Percentiles rank a stretch among this genome's conserved stretches.
Conservation (phyloP, 2,797 vertebrate species). For the Leptodactylus fallax region DNA sequence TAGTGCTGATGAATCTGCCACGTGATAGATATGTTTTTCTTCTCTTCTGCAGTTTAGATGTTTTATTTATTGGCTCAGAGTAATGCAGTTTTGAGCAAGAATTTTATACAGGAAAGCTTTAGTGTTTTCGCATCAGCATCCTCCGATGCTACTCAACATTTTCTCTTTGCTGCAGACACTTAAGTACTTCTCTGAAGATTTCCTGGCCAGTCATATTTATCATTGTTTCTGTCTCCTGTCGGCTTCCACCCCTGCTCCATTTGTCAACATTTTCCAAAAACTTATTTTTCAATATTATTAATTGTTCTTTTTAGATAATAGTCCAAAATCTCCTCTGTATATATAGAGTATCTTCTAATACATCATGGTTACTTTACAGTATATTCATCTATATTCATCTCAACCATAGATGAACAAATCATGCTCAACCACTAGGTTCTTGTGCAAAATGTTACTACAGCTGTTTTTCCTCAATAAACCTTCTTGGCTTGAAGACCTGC, state of each 20-base stretch:
- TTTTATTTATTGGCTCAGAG: conserved; percentile 45
- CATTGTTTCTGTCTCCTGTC: conserved; percentile 24
- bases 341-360: neutral
- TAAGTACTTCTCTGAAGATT: conserved; percentile 24
- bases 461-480: too few species aligned
- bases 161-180: conserved; percentile 7
- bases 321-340: neutral
- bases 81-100: conserved; percentile 23
- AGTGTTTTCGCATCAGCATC: conserved; percentile 33
- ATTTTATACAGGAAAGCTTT: conserved; percentile 31
- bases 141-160: conserved; percentile 14
- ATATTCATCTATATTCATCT: neutral
- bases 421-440: neutral
- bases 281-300: neutral
- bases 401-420: neutral
- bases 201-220: conserved; percentile 19
- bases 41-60: conserved; percentile 44
- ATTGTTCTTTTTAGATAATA: conserved; percentile 3
- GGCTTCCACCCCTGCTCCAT: neutral
- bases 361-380: neutral
- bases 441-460: neutral
- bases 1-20: conserved; percentile 3
- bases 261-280: conserved; percentile 8
- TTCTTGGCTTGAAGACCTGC: neutral
- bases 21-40: conserved; percentile 41